A percentile compares a stretch with the other conserved stretches of the same genome.
Conservation (phyloP, 2,797 vertebrate species). For the Squalus acanthias region DNA sequence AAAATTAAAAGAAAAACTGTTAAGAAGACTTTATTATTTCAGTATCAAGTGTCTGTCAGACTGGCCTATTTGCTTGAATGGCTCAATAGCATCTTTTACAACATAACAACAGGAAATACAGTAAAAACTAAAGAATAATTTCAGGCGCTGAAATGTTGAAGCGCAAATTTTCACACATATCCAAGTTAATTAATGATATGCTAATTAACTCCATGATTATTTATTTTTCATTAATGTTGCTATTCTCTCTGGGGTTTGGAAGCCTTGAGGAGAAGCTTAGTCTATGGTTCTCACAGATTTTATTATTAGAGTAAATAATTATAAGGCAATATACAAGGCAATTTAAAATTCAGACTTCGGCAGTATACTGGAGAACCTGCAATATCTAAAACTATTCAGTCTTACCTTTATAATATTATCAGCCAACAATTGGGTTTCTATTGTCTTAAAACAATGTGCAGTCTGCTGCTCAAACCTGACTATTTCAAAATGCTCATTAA, state of each 20-base stretch:
- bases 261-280: not conserved
- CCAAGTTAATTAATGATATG: conserved; percentile 13
- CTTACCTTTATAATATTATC: not conserved
- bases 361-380: not conserved
- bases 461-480: not conserved
- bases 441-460: not conserved
- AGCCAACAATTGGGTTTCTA: not conserved
- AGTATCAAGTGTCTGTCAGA: not conserved
- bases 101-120: not conserved
- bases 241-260: not conserved
- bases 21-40: not conserved
- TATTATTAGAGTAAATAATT: not conserved
- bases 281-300: not conserved
- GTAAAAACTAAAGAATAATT: not conserved
- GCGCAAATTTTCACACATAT: not conserved
- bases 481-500: not conserved
- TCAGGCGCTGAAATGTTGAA: not conserved
- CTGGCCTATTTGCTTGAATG: not conserved
- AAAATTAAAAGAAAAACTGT: not conserved
- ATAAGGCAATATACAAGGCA: not conserved
- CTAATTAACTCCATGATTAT: not conserved
- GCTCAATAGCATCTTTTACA: not conserved
- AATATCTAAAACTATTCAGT: not conserved
- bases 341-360: not conserved
- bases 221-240: conserved; percentile 19